Evolutionary conservation across 1,140 invertebrate genomes (phyloP).

Genomic region (Cydia strobilella): DNA sequence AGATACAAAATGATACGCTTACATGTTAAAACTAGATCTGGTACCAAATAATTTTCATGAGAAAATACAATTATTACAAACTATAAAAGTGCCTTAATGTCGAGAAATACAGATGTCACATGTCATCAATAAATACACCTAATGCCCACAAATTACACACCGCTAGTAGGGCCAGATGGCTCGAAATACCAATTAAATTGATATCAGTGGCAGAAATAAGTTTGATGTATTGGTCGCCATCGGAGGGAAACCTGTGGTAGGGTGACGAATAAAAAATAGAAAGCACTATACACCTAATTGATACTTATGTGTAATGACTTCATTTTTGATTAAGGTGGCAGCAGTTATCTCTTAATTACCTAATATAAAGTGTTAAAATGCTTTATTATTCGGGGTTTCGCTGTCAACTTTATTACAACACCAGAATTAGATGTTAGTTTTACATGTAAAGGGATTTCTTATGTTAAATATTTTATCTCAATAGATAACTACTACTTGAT

Average conservation of each 20-base stretch:
- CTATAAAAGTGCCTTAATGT: neutral
- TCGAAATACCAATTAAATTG: constrained; percentile 26
- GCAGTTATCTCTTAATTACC: neutral
- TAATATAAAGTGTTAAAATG: neutral
- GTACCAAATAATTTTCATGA: neutral
- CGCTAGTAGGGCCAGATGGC: constrained; percentile 12
- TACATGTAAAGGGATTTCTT: too few relatives aligned
- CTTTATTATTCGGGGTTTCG: too few relatives aligned
- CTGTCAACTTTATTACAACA: too few relatives aligned
- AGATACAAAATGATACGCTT: too few relatives aligned
- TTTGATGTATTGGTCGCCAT: constrained; percentile 28
- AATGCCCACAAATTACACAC: constrained; percentile 23
- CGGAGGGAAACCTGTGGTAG: neutral
- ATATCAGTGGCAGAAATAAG: constrained; percentile 30
- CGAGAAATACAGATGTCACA: constrained; percentile 17
- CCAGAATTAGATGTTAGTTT: too few relatives aligned
- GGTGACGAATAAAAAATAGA: constrained; percentile 6
- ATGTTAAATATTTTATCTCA: too few relatives aligned
- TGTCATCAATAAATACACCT: constrained; percentile 18
- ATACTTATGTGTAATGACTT: constrained; percentile 9
- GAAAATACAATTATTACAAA: neutral
- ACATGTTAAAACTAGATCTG: neutral
- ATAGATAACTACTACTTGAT: too few relatives aligned
- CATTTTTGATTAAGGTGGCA: neutral
- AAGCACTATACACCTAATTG: constrained; percentile 11